Conservation (phyloP, 2,888 invertebrate genomes). For the Yponomeuta sedellus region DNA sequence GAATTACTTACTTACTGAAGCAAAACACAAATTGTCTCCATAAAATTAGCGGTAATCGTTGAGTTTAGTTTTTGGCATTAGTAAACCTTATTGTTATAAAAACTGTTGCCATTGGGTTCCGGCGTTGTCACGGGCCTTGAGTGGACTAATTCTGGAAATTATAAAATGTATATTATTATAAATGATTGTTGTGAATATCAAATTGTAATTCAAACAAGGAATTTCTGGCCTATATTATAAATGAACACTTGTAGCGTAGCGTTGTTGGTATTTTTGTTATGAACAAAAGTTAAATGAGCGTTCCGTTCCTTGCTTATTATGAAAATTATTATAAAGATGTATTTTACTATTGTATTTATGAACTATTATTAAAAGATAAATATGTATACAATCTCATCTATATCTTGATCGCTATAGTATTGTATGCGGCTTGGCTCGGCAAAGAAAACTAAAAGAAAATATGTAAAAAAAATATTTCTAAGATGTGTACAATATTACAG, state of each 20-base stretch:
- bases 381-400: conserved; percentile 53
- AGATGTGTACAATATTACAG: conserved; percentile 72
- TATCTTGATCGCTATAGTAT: conserved; percentile 65
- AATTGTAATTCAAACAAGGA: conserved; percentile 14
- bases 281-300: conserved; percentile 15
- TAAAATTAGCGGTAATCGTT: conserved; percentile 38
- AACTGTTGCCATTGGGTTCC: not conserved
- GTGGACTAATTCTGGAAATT: not conserved
- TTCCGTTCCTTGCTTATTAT: conserved; percentile 38
- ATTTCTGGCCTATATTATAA: conserved; percentile 11
- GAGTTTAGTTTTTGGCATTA: conserved; percentile 9
- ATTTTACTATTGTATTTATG: conserved; percentile 67
- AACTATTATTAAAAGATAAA: conserved; percentile 39
- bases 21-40: conserved; percentile 42
- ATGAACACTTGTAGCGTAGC: conserved; percentile 6
- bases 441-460: conserved; percentile 58
- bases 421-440: conserved; percentile 69
- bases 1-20: not conserved
- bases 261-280: conserved; percentile 24
- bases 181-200: conserved; percentile 13
- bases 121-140: not conserved
- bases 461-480: conserved; percentile 54
- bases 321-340: conserved; percentile 39
- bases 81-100: not conserved
- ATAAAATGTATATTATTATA: conserved; percentile 7